These are phyloP conservation scores for Mythimna loreyi DNA, from an alignment of 2,888 invertebrate species.

Conservation along the genomic window DNA sequence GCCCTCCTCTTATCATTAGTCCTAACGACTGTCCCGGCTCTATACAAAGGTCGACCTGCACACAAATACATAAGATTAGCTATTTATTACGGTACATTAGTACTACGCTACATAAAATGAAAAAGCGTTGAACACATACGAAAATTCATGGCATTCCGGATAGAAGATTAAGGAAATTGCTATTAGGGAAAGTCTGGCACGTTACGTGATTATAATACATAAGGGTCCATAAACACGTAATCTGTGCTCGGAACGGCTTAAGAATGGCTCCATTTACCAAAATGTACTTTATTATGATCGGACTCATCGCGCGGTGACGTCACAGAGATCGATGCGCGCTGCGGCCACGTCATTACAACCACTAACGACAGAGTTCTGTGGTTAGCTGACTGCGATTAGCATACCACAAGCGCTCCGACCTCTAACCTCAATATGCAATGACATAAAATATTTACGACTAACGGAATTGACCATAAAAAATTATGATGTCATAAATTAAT, in stretches of 20 bases:
- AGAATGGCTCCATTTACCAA: slow-evolving; percentile 63
- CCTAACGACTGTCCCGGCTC: slow-evolving; percentile 98
- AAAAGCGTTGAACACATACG: slow-evolving; percentile 23
- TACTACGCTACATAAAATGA: slow-evolving; percentile 31
- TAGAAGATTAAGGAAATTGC: slow-evolving; percentile 45
- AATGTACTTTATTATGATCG: slow-evolving; percentile 56
- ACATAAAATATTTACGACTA: slow-evolving; percentile 73
- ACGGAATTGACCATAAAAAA: slow-evolving; percentile 73
- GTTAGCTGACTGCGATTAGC: slow-evolving; percentile 78
- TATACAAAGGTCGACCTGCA: slow-evolving; percentile 95
- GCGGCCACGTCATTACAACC: slow-evolving; percentile 73
- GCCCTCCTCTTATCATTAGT: slow-evolving; percentile 98
- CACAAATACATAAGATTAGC: slow-evolving; percentile 56
- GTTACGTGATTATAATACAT: slow-evolving; percentile 47
- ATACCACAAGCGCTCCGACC: slow-evolving; percentile 69
- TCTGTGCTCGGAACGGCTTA: slow-evolving; percentile 46
- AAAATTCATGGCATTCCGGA: slow-evolving; percentile 36
- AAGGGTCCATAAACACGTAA: slow-evolving; percentile 52
- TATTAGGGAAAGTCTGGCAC: slow-evolving; percentile 34
- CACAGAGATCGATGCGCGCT: slow-evolving; percentile 64
- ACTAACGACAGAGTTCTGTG: slow-evolving; percentile 76
- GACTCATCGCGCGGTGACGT: slow-evolving; percentile 54
- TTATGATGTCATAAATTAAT: slow-evolving; percentile 74
- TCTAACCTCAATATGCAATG: slow-evolving; percentile 57
- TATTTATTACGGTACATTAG: slow-evolving; percentile 40